These are phyloP conservation scores for Hyposoter didymator DNA, from an alignment of 2,888 invertebrate genomes.

Conservation along the genomic window DNA sequence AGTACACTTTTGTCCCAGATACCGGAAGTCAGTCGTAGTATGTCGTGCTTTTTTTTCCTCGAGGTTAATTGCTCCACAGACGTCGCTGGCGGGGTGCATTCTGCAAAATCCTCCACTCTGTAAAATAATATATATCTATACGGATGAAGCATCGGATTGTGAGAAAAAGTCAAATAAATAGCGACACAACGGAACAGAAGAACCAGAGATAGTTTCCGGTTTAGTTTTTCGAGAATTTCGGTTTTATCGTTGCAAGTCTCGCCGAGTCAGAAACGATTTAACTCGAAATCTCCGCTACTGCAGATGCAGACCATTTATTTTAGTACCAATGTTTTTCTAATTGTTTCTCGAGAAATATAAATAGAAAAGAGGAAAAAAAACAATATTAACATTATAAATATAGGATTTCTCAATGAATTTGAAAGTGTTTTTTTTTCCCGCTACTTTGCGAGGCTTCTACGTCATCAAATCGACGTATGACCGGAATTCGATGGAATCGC, in stretches of 20 bases:
- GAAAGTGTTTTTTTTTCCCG: neutral
- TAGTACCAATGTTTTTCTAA: conserved; percentile 1
- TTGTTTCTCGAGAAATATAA: neutral
- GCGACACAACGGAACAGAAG: neutral
- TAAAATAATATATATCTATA: neutral
- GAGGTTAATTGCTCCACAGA: conserved; percentile 55
- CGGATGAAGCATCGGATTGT: neutral
- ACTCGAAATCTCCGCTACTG: neutral
- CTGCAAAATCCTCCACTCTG: conserved; percentile 20
- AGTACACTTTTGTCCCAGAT: conserved; percentile 50
- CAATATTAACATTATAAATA: neutral
- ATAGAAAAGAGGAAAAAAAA: neutral
- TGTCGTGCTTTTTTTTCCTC: conserved; percentile 17
- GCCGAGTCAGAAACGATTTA: conserved; percentile 26
- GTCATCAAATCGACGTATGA: neutral
- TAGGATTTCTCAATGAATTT: neutral
- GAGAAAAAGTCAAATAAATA: conserved; percentile 26
- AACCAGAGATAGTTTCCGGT: conserved; percentile 2
- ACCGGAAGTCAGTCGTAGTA: conserved; percentile 50
- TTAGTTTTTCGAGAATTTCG: conserved; percentile 25
- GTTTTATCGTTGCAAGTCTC: conserved; percentile 22
- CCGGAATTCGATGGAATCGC: neutral
- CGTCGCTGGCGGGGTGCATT: conserved; percentile 21
- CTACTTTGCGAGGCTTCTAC: neutral
- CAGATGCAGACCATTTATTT: neutral